phyloP scores from a whole-genome alignment of 2,113 vertebrate species.

The Natator depressus region DNA sequence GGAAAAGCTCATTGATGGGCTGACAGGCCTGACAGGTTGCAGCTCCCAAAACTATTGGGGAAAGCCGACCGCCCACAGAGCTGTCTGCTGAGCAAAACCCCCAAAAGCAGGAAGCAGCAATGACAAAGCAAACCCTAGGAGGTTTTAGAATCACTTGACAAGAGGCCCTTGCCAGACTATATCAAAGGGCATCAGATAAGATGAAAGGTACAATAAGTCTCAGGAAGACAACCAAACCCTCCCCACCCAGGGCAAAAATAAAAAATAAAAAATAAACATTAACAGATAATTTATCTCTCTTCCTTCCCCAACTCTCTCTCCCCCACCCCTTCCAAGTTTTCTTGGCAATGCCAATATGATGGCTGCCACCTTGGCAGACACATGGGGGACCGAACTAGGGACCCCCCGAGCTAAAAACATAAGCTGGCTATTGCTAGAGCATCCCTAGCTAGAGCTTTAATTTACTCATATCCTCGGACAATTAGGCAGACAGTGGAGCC shows the following conservation, averaged over 20 bases:
- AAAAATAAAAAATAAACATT: too few relatives aligned
- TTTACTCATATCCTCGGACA: background rate
- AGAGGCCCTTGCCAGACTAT: background rate
- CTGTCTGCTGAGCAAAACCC: background rate
- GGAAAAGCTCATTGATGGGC: background rate
- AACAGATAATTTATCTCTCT: background rate
- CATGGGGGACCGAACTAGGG: background rate
- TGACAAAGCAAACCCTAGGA: background rate
- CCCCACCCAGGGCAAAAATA: background rate
- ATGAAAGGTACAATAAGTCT: background rate
- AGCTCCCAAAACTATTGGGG: background rate
- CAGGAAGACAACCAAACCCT: background rate
- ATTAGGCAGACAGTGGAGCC: background rate
- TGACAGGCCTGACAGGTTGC: background rate
- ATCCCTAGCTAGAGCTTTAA: background rate
- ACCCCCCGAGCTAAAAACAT: background rate
- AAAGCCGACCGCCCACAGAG: background rate
- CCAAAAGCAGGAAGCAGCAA: background rate
- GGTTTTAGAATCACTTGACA: background rate
- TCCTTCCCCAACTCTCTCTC: background rate
- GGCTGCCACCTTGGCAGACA: background rate
- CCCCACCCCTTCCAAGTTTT: background rate
- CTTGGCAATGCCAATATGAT: background rate
- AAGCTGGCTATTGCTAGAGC: background rate
- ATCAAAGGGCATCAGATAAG: background rate